Percentiles rank a stretch among this genome's conserved stretches.
Conservation (phyloP, 2,113 vertebrate species). For the Neofelis nebulosa region DNA sequence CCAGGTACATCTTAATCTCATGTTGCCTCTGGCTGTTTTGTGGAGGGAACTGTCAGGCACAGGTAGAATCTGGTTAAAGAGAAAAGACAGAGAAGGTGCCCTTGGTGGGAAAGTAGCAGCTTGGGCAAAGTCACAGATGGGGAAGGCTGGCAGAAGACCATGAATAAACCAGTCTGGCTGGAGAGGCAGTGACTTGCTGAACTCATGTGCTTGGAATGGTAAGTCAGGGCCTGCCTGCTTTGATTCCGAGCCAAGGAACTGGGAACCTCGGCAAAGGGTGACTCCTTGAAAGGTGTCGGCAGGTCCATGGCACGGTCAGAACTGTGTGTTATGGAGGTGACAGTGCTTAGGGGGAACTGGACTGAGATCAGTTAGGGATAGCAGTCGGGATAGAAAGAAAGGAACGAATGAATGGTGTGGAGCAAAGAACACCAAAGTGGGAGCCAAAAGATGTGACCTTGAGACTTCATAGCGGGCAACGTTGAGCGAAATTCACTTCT, state of each 20-base stretch:
- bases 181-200: constrained; percentile 55
- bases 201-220: constrained; percentile 37
- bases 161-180: constrained; percentile 48
- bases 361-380: not conserved
- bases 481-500: not conserved
- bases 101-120: not conserved
- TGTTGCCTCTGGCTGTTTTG: not conserved
- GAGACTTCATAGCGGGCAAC: not conserved
- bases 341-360: not conserved
- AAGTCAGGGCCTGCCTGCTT: constrained; percentile 52
- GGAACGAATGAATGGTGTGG: not conserved
- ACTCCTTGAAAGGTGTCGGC: not conserved
- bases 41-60: not conserved
- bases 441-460: not conserved
- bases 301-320: not conserved
- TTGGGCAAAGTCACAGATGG: constrained; percentile 43
- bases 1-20: not conserved
- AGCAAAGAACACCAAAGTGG: not conserved
- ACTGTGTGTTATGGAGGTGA: not conserved
- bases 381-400: not conserved
- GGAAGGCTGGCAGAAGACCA: constrained; percentile 48
- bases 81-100: not conserved
- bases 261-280: not conserved
- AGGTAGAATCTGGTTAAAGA: not conserved
- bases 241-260: constrained; percentile 35